Percentiles rank a stretch among this genome's conserved stretches.
phyloP scores from a whole-genome alignment of 2,113 vertebrate species.

The Mirza zaza region DNA sequence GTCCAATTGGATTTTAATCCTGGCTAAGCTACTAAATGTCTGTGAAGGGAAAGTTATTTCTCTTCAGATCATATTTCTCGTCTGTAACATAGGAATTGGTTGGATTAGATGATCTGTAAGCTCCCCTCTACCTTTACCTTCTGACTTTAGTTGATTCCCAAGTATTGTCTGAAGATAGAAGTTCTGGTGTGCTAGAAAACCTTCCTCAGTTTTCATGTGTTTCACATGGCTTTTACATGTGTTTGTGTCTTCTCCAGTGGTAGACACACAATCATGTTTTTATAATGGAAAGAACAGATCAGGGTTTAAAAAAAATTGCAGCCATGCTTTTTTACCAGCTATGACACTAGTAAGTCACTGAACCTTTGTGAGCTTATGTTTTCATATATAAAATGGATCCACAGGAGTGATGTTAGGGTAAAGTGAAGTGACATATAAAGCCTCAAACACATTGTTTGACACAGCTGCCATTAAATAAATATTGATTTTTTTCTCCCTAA shows the following conservation, averaged over 20 bases:
- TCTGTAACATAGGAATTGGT: not conserved
- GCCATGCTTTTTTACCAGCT: not conserved
- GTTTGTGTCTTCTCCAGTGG: not conserved
- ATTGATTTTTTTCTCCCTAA: not conserved
- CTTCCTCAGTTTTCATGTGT: not conserved
- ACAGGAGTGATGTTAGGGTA: not conserved
- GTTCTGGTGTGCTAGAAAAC: not conserved
- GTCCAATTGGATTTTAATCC: not conserved
- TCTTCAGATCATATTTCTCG: not conserved
- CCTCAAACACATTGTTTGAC: not conserved
- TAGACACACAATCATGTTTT: not conserved
- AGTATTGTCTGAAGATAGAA: not conserved
- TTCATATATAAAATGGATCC: not conserved
- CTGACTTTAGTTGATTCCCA: not conserved
- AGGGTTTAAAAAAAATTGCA: not conserved
- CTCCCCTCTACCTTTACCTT: not conserved
- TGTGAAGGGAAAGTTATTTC: not conserved
- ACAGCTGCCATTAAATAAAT: not conserved
- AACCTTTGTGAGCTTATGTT: slow-evolving; percentile 7
- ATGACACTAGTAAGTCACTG: not conserved
- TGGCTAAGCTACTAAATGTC: not conserved
- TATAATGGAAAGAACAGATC: not conserved
- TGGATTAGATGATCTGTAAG: not conserved
- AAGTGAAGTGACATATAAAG: not conserved
- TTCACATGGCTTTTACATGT: not conserved